A percentile compares a stretch with the other conserved stretches of the same genome.
These are phyloP conservation scores for Chalcis sispes DNA, from an alignment of 2,888 invertebrate genomes.

Conservation along the genomic window DNA sequence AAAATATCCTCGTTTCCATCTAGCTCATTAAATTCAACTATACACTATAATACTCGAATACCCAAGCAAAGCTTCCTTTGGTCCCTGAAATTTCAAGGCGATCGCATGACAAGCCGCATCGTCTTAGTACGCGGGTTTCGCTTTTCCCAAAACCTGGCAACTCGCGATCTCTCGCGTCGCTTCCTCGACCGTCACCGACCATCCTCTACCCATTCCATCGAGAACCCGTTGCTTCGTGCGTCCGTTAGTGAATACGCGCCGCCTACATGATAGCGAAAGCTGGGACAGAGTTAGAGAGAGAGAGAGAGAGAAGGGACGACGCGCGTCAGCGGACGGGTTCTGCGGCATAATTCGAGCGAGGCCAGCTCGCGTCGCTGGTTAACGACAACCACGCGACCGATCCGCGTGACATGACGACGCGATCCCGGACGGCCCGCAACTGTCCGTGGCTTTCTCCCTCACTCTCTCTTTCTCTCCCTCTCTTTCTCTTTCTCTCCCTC, in stretches of 20 bases:
- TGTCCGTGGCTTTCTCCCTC: slow-evolving; percentile 59
- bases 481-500: slow-evolving; percentile 52
- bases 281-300: background rate
- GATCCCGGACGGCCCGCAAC: slow-evolving; percentile 58
- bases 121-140: background rate
- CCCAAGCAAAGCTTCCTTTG: background rate
- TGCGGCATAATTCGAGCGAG: slow-evolving; percentile 29
- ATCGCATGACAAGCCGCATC: slow-evolving; percentile 52
- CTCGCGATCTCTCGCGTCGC: slow-evolving; percentile 12
- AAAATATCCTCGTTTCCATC: no score
- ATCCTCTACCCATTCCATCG: no score
- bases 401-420: slow-evolving; percentile 60
- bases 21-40: no score
- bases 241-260: background rate
- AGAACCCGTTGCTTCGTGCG: no score
- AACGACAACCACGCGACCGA: slow-evolving; percentile 30
- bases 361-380: slow-evolving; percentile 57
- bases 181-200: background rate
- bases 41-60: background rate
- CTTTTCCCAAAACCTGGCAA: background rate
- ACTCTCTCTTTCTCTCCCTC: slow-evolving; percentile 34
- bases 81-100: slow-evolving; percentile 37
- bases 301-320: background rate
- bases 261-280: background rate
- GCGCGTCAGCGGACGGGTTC: background rate